Evolutionary conservation across 2,797 vertebrate species (phyloP), one percentile per base, ranked within the genome.

Genomic region (Xenops minutus): DNA sequence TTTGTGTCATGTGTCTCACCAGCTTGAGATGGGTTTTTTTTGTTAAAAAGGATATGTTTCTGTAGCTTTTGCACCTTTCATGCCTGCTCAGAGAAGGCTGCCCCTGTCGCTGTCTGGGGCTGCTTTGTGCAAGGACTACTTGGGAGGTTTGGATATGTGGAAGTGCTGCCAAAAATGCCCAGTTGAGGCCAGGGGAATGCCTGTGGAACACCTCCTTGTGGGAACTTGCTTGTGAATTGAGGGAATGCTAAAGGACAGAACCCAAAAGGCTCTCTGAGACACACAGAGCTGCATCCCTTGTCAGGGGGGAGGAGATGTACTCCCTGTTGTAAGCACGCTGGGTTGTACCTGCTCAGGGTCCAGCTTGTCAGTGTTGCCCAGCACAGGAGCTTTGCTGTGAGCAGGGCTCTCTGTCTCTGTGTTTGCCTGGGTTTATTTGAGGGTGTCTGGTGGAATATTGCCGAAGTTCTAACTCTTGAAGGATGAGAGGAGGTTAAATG

Each of bases 401-500:
- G 44, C 9, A 3, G 19, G 19, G 2, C n/a, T 46, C 27, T 39
- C 51, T 7, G 10, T 5, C 64, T 6, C 37, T 3, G 0, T 1
- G 3, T 6, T 26, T 82, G 27, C 19, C 5, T 29, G 37, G 2
- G 4, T 23, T 67, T 12, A 11, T 51, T 41, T 37, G 36, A 58
- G 18, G 26, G 14, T 8, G 32, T 61, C 32, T 48, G 48, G 41
- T 55, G 74, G 73, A 59, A 62, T 30, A 67, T 26, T 58, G 58
- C 56, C 52, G 4, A 94, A 86, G 62, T 88, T 79, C 63, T 34
- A 61, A 49, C 81, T 92, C 43, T 85, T 95, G 88, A 85, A 96
- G 80, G 85, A 51, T 71, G 85, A 62, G 78, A 75, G 88, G 93
- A 96, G 93, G 95, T 95, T 94, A 97, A 92, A 92, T 94, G 88